Evolutionary conservation across 2,113 vertebrate species (phyloP), one percentile per base, ranked within the genome.

Genomic region (Cavia aperea): DNA sequence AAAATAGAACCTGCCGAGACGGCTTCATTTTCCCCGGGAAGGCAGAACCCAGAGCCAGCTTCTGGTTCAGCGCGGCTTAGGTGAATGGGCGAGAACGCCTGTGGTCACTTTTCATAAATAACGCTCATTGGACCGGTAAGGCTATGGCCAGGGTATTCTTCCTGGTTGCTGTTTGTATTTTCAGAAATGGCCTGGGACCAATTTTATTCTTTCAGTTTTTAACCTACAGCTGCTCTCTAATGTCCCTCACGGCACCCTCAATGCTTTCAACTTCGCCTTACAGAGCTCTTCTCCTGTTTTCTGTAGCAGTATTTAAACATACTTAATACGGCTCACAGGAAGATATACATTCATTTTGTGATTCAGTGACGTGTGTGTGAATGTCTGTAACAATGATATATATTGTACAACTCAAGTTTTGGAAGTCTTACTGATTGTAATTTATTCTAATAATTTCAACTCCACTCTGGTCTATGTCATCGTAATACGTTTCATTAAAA

Each of bases 11-110:
- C 39, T 77, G 56, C 29, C 70, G 36, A 56, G 62, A 21, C 63
- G 89, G 43, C 91, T 66, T 81, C 58, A 90, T 88, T 88, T 93
- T 90, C 88, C 75, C 43, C 89, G 39, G 77, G 21, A 78, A 92
- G 95, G 88, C 49, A 94, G 79, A 95, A 91, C 83, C 49, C 36
- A 94, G 77, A 89, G 90, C 88, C 86, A 94, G 58, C 39, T 91
- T 79, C 78, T 88, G 77, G 43, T 4, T 96, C 90, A 79, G 72
- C 66, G 56, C 65, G 68, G 8, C 86, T 91, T 93, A 89, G 89
- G 89, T 92, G 88, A 93, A 94, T 78, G 62, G 60, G 65, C n/a
- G 86, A 95, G n/a, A 73, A 83, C 5, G 49, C 89, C 33, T 82
- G 60, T 70, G 94, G 75, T 87, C 93, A 86, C 88, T 63, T 85